Evolutionary conservation across 1,140 invertebrate genomes (phyloP).

Genomic region (Euura saliciscinereae): DNA sequence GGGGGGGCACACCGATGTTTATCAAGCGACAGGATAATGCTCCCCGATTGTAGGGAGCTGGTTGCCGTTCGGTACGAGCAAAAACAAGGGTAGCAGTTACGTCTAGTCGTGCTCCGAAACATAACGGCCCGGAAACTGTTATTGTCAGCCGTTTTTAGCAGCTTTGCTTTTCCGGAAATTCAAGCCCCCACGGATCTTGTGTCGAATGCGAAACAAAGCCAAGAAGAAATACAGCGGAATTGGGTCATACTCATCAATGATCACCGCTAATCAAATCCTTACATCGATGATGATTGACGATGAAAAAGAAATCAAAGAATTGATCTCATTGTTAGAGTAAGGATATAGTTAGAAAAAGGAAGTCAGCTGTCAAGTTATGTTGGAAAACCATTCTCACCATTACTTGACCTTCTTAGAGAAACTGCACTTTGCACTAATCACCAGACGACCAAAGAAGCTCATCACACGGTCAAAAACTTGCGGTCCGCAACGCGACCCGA

Average conservation of each 20-base stretch:
- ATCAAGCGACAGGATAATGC: background rate
- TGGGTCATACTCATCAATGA: background rate
- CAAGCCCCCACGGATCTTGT: too few species aligned
- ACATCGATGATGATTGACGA: background rate
- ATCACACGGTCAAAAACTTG: background rate
- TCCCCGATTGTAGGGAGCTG: background rate
- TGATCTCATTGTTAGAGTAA: background rate
- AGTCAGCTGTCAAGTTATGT: background rate
- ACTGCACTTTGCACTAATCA: too few species aligned
- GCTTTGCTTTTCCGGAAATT: background rate
- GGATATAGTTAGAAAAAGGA: background rate
- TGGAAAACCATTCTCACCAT: background rate
- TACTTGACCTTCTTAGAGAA: too few species aligned
- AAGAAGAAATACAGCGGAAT: too few species aligned
- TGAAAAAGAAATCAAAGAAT: too few species aligned
- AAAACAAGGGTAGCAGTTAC: background rate
- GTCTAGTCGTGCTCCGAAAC: background rate
- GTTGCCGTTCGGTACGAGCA: background rate
- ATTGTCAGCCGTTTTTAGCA: constrained; percentile 25
- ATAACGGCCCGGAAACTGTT: constrained; percentile 20
- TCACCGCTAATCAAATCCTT: background rate
- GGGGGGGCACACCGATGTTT: background rate
- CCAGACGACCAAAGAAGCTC: background rate
- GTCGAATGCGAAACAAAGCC: too few species aligned
- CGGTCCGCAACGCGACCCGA: background rate